Evolutionary conservation across 2,888 invertebrate genomes (phyloP).

Genomic region (Aradus depressus): DNA sequence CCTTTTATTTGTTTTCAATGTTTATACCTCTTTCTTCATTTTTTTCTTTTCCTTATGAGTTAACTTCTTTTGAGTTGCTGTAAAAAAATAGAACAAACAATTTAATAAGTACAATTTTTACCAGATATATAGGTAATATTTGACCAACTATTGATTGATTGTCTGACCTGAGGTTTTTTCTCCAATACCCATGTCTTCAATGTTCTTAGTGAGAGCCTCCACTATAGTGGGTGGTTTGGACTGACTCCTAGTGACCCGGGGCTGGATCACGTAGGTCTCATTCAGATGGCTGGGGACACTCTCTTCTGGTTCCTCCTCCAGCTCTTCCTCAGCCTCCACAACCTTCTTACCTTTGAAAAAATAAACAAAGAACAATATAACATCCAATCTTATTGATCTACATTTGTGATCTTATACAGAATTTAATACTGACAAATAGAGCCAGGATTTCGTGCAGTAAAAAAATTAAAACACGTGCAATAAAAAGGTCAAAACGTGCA

Average conservation of each 20-base stretch:
- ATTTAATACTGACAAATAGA: too few relatives aligned
- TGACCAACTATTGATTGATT: not conserved
- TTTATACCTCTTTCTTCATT: constrained; percentile 53
- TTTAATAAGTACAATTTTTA: not conserved
- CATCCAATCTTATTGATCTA: too few relatives aligned
- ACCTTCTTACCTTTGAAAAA: too few relatives aligned
- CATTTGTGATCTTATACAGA: too few relatives aligned
- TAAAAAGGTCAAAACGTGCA: too few relatives aligned
- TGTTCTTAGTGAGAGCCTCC: not conserved
- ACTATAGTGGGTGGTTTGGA: not conserved
- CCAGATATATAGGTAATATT: not conserved
- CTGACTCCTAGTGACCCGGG: not conserved
- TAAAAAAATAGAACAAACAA: constrained; percentile 5
- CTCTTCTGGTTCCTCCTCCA: not conserved
- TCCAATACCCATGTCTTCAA: not conserved
- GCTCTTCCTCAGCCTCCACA: too few relatives aligned
- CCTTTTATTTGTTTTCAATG: too few relatives aligned
- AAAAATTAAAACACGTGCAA: too few relatives aligned
- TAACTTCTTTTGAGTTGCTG: constrained; percentile 48
- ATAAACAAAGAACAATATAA: too few relatives aligned
- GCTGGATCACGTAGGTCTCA: constrained; percentile 1
- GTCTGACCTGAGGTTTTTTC: constrained; percentile 1
- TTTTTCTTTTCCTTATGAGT: constrained; percentile 89
- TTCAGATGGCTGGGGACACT: not conserved
- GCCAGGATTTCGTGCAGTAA: too few relatives aligned